Conservation (phyloP, 2,888 invertebrate genomes). For the Cosmorhoe ocellata region DNA sequence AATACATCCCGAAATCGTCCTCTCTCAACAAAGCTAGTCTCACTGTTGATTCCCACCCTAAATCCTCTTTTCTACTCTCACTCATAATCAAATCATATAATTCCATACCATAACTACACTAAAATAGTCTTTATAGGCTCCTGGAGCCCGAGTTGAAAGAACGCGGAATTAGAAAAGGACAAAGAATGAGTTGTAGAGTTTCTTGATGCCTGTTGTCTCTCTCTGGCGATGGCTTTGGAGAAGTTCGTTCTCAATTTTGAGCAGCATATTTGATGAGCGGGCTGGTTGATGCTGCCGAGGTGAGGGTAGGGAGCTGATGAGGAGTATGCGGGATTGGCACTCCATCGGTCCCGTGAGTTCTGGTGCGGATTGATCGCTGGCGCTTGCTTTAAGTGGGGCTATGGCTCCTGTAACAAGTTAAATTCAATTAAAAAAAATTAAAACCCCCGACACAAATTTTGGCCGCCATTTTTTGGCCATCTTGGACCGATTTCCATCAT, state of each 20-base stretch:
- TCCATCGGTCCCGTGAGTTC: constrained; percentile 45
- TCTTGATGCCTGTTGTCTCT: constrained; percentile 92
- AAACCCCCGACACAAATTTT: no score
- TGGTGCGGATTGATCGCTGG: constrained; percentile 42
- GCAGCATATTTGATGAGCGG: constrained; percentile 82
- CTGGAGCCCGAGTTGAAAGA: not conserved
- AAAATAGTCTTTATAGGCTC: constrained; percentile 15
- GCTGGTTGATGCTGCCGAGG: not conserved
- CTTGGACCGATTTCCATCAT: no score
- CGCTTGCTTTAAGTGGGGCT: constrained; percentile 45
- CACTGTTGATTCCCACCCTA: constrained; percentile 70
- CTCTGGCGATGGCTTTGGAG: constrained; percentile 91
- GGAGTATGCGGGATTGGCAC: constrained; percentile 11
- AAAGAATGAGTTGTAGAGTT: constrained; percentile 93
- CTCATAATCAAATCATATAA: constrained; percentile 62
- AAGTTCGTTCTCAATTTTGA: constrained; percentile 88
- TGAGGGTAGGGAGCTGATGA: not conserved
- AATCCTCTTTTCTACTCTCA: constrained; percentile 65
- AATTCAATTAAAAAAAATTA: no score
- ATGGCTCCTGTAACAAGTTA: constrained; percentile 72
- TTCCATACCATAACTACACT: constrained; percentile 60
- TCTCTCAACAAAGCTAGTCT: constrained; percentile 62
- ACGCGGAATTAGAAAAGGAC: constrained; percentile 87
- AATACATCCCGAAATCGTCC: constrained; percentile 69
- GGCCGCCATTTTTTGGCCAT: no score